Conservation (phyloP, 2,888 invertebrate genomes). For the Drosophila nigricruria region DNA sequence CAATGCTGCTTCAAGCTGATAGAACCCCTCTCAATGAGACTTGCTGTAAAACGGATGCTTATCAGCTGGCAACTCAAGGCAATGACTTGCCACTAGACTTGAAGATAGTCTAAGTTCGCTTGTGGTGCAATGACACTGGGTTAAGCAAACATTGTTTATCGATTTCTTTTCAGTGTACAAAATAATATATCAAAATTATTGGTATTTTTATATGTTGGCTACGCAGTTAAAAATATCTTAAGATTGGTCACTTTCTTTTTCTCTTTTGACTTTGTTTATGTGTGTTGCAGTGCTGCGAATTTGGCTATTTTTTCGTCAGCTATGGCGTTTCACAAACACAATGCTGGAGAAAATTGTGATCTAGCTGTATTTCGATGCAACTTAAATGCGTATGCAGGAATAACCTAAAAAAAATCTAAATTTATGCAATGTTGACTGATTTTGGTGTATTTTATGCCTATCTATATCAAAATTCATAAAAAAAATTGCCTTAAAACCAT, state of each 20-base stretch:
- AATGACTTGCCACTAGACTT: slow-evolving; percentile 1
- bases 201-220: background rate
- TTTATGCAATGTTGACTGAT: no score
- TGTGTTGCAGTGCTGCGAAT: no score
- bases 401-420: no score
- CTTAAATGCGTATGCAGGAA: no score
- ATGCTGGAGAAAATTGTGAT: no score
- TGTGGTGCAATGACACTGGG: slow-evolving; percentile 29
- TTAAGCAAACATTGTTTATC: slow-evolving; percentile 8
- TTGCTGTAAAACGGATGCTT: slow-evolving; percentile 1
- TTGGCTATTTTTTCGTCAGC: no score
- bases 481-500: no score
- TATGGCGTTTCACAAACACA: no score
- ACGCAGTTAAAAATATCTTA: slow-evolving; percentile 8
- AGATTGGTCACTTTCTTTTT: slow-evolving; percentile 17
- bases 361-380: no score
- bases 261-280: background rate
- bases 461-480: no score
- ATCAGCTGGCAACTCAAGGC: slow-evolving; percentile 12
- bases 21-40: slow-evolving; percentile 14
- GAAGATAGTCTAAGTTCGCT: slow-evolving; percentile 5
- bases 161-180: background rate
- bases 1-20: slow-evolving; percentile 15
- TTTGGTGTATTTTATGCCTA: no score
- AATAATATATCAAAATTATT: background rate